These are phyloP conservation scores for Ichneumoninae sp. DNA, from an alignment of 2,888 invertebrate genomes.

Conservation along the genomic window DNA sequence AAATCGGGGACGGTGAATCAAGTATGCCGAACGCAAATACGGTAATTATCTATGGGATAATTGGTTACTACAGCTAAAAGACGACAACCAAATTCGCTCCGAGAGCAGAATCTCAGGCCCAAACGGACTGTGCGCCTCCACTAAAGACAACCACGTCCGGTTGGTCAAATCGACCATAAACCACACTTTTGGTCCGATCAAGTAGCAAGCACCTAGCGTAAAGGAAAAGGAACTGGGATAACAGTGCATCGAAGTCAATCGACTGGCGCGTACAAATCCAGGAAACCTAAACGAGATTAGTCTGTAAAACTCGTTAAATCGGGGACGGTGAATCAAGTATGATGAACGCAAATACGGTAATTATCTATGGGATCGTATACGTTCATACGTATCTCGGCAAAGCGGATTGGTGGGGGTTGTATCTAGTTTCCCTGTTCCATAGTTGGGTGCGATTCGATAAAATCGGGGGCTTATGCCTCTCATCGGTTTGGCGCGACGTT, in stretches of 20 bases:
- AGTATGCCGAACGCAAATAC: too few species aligned
- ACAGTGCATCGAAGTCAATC: background rate
- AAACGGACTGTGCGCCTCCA: too few species aligned
- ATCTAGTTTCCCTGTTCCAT: constrained; percentile 10
- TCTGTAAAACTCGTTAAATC: constrained; percentile 32
- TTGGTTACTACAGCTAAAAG: too few species aligned
- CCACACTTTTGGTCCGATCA: background rate
- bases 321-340: background rate
- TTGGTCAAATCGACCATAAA: background rate
- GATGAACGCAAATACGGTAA: constrained; percentile 31
- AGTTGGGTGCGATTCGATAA: constrained; percentile 13
- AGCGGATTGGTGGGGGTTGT: constrained; percentile 3
- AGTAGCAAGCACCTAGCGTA: background rate
- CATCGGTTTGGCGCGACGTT: constrained; percentile 32
- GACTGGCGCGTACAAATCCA: background rate
- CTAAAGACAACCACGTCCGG: background rate
- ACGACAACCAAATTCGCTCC: too few species aligned
- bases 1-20: too few species aligned
- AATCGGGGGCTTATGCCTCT: constrained; percentile 33
- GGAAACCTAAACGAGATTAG: constrained; percentile 37
- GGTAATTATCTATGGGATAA: too few species aligned
- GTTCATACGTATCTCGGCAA: constrained; percentile 2
- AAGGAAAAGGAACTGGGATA: background rate
- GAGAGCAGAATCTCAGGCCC: too few species aligned
- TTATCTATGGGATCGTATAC: constrained; percentile 39